Percentiles rank a stretch among this genome's conserved stretches.
Evolutionary conservation across 2,888 invertebrate species (phyloP).

Genomic region (Drosophila rellima): DNA sequence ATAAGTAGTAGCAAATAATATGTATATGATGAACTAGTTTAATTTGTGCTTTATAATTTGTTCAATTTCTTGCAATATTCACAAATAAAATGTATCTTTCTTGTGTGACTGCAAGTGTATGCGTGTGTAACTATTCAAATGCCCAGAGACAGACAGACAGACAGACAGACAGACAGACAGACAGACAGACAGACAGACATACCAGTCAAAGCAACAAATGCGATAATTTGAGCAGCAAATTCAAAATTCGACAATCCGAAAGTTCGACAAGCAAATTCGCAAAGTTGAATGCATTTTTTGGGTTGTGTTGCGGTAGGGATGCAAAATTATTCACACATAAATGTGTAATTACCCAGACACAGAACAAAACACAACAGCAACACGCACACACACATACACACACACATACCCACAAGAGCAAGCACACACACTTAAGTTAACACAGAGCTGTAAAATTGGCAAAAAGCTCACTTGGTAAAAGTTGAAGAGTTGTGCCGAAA

Average conservation of each 20-base stretch:
- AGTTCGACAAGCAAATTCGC: conserved; percentile 14
- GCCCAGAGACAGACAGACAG: not conserved
- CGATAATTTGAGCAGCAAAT: conserved; percentile 27
- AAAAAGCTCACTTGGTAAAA: conserved; percentile 70
- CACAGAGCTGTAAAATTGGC: conserved; percentile 44
- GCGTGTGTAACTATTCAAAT: not conserved
- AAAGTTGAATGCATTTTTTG: conserved; percentile 18
- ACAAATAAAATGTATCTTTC: not conserved
- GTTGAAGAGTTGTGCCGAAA: conserved; percentile 42
- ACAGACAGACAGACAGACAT: no score
- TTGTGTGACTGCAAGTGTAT: not conserved
- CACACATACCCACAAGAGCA: conserved; percentile 22
- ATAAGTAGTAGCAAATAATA: not conserved
- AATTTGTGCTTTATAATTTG: no score
- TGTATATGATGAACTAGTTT: not conserved
- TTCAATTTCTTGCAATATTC: not conserved
- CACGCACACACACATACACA: conserved; percentile 6
- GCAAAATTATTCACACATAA: conserved; percentile 82
- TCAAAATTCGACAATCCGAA: conserved; percentile 27
- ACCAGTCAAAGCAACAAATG: not conserved
- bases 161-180: no score
- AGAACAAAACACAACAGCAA: conserved; percentile 42
- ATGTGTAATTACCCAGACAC: conserved; percentile 80
- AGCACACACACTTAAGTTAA: conserved; percentile 4
- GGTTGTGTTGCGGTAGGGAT: conserved; percentile 49